Evolutionary conservation across 2,113 vertebrate species (phyloP).

Genomic region (Nothobranchius kuhntae): DNA sequence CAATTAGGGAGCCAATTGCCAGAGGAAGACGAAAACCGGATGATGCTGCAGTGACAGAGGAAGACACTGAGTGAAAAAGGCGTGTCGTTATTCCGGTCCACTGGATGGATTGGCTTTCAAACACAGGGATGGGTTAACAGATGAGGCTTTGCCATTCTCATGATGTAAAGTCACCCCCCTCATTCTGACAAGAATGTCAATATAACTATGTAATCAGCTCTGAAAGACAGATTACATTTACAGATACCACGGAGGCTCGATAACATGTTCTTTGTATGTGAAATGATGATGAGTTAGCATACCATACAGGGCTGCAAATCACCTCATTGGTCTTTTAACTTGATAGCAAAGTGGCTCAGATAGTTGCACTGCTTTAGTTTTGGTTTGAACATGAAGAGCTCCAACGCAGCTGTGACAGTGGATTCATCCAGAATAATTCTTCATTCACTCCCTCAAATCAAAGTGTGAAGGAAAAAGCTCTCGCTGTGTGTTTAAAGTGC

Average conservation of each 20-base stretch:
- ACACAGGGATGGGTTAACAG: conserved; percentile 24
- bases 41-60: conserved; percentile 13
- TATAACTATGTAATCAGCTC: conserved; percentile 34
- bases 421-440: conserved; percentile 57
- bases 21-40: conserved; percentile 43
- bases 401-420: conserved; percentile 49
- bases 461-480: conserved; percentile 40
- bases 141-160: conserved; percentile 21
- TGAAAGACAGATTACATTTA: conserved; percentile 8
- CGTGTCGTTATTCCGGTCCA: conserved; percentile 40
- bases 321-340: conserved; percentile 23
- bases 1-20: conserved; percentile 62
- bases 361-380: conserved; percentile 21
- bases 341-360: conserved; percentile 23
- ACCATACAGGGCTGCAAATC: not conserved
- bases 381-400: conserved; percentile 41
- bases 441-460: conserved; percentile 55
- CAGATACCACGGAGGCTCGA: not conserved
- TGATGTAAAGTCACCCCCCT: conserved; percentile 28
- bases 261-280: conserved; percentile 5
- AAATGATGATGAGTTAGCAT: conserved; percentile 3
- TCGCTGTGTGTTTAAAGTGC: conserved; percentile 35
- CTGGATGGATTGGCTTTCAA: conserved; percentile 29
- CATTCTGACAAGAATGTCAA: conserved; percentile 21
- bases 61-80: not conserved